Base-by-base conservation (phyloP, 2,888 invertebrate species). In the Pelosia muscerda region DNA sequence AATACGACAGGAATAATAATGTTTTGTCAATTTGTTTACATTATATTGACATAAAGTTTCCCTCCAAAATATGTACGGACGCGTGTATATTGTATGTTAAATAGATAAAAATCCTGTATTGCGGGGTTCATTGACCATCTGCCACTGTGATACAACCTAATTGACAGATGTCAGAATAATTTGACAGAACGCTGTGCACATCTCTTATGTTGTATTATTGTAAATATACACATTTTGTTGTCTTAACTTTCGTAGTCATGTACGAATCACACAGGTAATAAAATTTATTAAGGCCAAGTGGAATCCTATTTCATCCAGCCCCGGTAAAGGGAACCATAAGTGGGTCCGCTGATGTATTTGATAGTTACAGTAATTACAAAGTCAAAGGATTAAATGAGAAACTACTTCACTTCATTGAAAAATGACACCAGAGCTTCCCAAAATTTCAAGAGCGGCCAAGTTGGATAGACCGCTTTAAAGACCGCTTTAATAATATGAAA, bases 1-100 rank as follows among this genome's bases (percentile, higher is more conserved):
- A 38, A 68, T 69, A 59, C 64, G 67, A 42, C 25, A 38, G 54
- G 60, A 23, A 57, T 65, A 64, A 75, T 69, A 75, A 69, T 61
- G 68, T 70, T 68, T 69, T 66, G 61, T 19, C 60, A 72, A 74
- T 72, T 63, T 38, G 49, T 68, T 66, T 71, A 49, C 65, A 38
- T 65, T 70, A 61, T 70, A 61, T 63, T 65, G 62, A 59, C 75
- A 66, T 63, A 54, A 34, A 55, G 53, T 26, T 56, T 28, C 28
- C 19, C 19, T 15, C 28, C 28, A n/a, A 26, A 8, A 28, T 19
- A 57, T 57, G 25, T 15, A 25, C 13, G 55, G 15, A 26, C 25
- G 23, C 5, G 19, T 9, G 49, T 49, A 49, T 49, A 49, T 49
- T 49, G 49, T 49, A 49, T 49, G 49, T 49, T 49, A 49, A n/a